Evolutionary conservation across 1,140 invertebrate genomes (phyloP), one percentile per base, ranked within the genome.

Genomic region (Drosophila burlai): DNA sequence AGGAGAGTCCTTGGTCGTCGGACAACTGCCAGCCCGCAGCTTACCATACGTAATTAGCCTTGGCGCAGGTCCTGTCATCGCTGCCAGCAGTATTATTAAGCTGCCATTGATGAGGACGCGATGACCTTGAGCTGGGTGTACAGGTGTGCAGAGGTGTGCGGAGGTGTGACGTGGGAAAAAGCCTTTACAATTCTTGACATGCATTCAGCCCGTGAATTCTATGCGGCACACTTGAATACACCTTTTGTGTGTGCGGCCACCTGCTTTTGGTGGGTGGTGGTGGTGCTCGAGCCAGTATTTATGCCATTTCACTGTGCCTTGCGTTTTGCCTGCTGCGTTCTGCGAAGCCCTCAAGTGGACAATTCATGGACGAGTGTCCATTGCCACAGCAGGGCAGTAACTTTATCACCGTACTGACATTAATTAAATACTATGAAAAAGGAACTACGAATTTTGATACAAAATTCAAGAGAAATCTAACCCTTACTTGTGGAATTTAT

Each of bases 121-220:
- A 24, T 52, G 73, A 54, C 54, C 54, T 59, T 73, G 66, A n/a
- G 36, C 45, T 9, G 24, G 24, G 24, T 10, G 11, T 13, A 7
- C n/a, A 21, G 43, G 21, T 24, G 21, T 24, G 3, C 21, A 3
- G 16, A 24, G 24, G 18, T 10, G 34, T 2, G 21, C 24, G 50
- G 6, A 42, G 59, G 50, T 62, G 64, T 62, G 58, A 64, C 47
- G 43, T 60, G 46, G 52, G 80, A 43, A 60, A 62, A 62, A 63
- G 72, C 80, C 77, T 69, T 78, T 74, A 84, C 58, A 87, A 87
- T 78, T 78, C 65, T 66, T 84, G 81, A 78, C 66, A 83, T 81
- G 84, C 81, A 87, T 83, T 83, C 77, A 87, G 65, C 80, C 62
- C 63, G 77, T 61, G 63, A 86, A 80, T 86, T 86, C 69, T 86